Conservation (phyloP, 2,797 vertebrate genomes). For the Morelia viridis region DNA sequence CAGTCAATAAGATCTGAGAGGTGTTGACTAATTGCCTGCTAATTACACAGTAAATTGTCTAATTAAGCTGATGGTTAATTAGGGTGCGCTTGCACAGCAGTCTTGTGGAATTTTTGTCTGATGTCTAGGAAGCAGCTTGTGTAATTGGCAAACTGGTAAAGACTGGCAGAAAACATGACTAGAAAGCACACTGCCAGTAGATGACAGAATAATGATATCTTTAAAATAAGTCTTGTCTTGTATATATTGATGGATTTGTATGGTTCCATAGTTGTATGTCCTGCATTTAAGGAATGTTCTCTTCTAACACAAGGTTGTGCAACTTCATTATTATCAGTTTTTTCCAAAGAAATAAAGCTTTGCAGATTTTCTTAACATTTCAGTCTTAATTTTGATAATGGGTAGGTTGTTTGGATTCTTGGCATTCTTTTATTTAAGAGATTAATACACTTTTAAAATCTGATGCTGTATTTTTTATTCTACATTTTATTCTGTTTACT, state of each 20-base stretch:
- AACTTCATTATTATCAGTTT: neutral
- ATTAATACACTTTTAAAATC: neutral
- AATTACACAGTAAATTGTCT: conserved; percentile 98
- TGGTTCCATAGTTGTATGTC: conserved; percentile 61
- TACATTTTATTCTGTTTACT: neutral
- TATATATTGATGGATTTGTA: conserved; percentile 71
- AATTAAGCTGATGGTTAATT: conserved; percentile 97
- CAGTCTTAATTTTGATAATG: neutral
- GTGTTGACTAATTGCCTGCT: conserved; percentile 94
- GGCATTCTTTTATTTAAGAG: neutral
- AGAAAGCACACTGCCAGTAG: conserved; percentile 75
- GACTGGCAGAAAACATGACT: conserved; percentile 80
- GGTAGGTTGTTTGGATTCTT: conserved; percentile 20
- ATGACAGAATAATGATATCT: conserved; percentile 76
- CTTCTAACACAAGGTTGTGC: neutral
- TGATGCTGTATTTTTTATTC: neutral
- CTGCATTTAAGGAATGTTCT: neutral
- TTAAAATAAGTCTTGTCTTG: conserved; percentile 74
- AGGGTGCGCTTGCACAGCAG: conserved; percentile 90
- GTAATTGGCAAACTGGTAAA: conserved; percentile 87
- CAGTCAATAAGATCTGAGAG: conserved; percentile 91
- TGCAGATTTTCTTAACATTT: neutral
- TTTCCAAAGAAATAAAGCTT: neutral
- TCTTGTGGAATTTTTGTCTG: conserved; percentile 88
- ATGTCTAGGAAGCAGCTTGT: conserved; percentile 86